Evolutionary conservation across 2,113 vertebrate genomes (phyloP), one percentile per base, ranked within the genome.

Genomic region (Motacilla alba): DNA sequence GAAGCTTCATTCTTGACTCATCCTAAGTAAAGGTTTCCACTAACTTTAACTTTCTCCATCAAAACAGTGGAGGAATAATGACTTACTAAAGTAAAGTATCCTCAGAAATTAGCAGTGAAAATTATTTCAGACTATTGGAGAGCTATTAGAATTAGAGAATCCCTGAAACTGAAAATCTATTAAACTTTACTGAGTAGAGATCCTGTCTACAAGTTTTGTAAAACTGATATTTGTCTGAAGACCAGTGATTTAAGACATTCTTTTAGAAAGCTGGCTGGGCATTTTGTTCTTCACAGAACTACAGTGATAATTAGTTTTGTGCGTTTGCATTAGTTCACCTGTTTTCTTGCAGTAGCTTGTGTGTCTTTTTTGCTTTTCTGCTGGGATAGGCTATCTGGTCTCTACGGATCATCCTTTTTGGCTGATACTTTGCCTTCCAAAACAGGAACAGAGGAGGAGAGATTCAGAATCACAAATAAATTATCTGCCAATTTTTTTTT

Each of bases 1-100:
- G 89, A 90, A 69, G 26, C 30, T 82, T 90, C 37, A 15, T 83
- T 91, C 39, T 84, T 93, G 74, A 93, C 35, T 80, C 59, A 64
- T 93, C n/a, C 39, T 64, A 68, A 70, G 67, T 81, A 90, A 91
- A 62, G 50, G 70, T 90, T 93, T 93, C 76, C 86, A 73, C 39
- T 88, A 11, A 46, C 66, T 92, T 85, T 85, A 62, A 55, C 67
- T 85, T 78, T 53, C 53, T 83, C 18, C 46, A 37, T 88, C 50
- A 77, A 92, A 92, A 47, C 50, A 85, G 9, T 79, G 44, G 19
- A 59, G 30, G 64, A 80, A 76, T 68, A 72, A 50, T 37, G 35
- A 85, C 11, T 83, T 91, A 44, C 8, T 75, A 55, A n/a, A 59
- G 24, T 68, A 23, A n/a, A 56, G 22, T 60, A 24, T 77, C 74